Conservation (phyloP, 2,888 invertebrate genomes). For the Diarsia dahlii region DNA sequence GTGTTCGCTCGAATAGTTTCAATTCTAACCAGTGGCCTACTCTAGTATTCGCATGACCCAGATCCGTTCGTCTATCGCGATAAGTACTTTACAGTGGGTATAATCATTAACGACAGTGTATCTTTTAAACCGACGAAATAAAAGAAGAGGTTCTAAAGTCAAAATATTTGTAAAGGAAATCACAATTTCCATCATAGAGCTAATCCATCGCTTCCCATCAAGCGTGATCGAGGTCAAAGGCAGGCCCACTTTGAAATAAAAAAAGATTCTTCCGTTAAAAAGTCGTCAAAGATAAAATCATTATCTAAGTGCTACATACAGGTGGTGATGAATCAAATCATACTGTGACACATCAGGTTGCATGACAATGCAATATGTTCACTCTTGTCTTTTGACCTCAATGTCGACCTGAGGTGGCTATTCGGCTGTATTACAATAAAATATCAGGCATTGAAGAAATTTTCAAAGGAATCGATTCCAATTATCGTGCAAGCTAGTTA, state of each 20-base stretch:
- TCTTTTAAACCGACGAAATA: neutral
- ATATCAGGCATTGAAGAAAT: conserved; percentile 24
- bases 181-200: neutral
- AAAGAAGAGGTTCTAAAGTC: neutral
- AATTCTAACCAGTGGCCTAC: conserved; percentile 71
- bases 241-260: no score
- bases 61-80: conserved; percentile 68
- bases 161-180: neutral
- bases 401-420: conserved; percentile 8
- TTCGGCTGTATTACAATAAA: conserved; percentile 17
- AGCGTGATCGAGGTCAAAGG: no score
- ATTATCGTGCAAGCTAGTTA: conserved; percentile 30
- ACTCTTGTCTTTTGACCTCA: conserved; percentile 28
- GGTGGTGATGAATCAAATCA: conserved; percentile 18
- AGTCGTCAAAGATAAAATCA: neutral
- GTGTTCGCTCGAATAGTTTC: conserved; percentile 63
- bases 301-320: neutral
- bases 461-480: conserved; percentile 47
- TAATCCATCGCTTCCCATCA: no score
- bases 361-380: conserved; percentile 33
- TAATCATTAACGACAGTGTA: conserved; percentile 36
- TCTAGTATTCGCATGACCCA: conserved; percentile 76
- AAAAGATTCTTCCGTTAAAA: no score
- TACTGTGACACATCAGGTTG: conserved; percentile 18
- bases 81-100: conserved; percentile 50